Evolutionary conservation across 2,797 vertebrate species (phyloP).

Genomic region (Poliocrania exsul): DNA sequence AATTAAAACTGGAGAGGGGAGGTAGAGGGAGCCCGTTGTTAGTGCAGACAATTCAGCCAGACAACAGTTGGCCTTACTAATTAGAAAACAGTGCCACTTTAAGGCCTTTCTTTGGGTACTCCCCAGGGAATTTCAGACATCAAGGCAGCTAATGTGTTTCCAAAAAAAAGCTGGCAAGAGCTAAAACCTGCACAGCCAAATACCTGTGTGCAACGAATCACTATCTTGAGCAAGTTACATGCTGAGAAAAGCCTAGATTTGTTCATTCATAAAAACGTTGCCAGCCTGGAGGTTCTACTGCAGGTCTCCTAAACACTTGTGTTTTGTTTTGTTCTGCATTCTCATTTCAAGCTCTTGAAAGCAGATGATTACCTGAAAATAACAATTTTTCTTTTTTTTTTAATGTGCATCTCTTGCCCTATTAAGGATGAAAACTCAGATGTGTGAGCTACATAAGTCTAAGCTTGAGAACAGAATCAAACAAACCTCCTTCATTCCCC

Average conservation of each 20-base stretch:
- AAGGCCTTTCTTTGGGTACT: slow-evolving; percentile 40
- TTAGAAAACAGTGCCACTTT: slow-evolving; percentile 61
- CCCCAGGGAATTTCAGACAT: slow-evolving; percentile 45
- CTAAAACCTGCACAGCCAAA: slow-evolving; percentile 29
- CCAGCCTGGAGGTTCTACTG: neutral
- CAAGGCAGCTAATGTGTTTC: slow-evolving; percentile 16
- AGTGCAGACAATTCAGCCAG: slow-evolving; percentile 53
- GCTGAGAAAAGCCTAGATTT: slow-evolving; percentile 14
- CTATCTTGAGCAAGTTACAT: neutral
- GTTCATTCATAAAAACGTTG: slow-evolving; percentile 12
- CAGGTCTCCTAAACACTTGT: neutral
- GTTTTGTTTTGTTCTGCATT: neutral
- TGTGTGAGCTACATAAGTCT: neutral
- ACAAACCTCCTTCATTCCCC: neutral
- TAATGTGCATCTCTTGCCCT: neutral
- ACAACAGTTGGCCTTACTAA: slow-evolving; percentile 70
- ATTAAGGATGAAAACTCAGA: neutral
- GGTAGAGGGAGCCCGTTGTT: slow-evolving; percentile 38
- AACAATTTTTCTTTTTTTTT: neutral
- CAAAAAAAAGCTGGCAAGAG: slow-evolving; percentile 36
- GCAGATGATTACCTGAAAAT: neutral
- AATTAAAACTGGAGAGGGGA: slow-evolving; percentile 48
- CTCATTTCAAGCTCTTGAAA: neutral
- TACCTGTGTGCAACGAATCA: neutral
- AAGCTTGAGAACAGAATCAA: neutral